Evolutionary conservation across 1,140 invertebrate species (phyloP), one percentile per base, ranked within the genome.

Genomic region (Procambarus clarkii): DNA sequence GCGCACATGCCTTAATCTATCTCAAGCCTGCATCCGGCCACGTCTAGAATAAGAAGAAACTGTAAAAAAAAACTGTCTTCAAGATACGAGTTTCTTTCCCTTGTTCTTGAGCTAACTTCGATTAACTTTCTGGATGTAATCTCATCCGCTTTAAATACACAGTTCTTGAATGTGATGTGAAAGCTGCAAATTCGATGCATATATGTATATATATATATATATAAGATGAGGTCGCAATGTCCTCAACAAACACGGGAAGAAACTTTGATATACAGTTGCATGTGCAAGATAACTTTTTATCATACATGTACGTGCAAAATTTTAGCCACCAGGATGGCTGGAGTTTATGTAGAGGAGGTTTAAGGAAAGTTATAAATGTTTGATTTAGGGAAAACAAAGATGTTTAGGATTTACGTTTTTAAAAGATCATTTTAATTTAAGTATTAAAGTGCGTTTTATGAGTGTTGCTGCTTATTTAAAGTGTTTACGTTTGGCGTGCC

Each of bases 11-110:
- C 88, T 90, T 90, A 84, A 9, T 58, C 34, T 90, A 84, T n/a
- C 13, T 60, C 88, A 90, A 84, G 88, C 88, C 88, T 90, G 88
- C 88, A 90, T 90, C 88, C 88, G 46, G 88, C 88, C 88, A 90
- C 88, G 34, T 90, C 88, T 90, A 90, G 80, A 90, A 84, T 84
- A 90, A 58, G 88, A 80, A 90, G 81, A 84, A 90, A 90, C 80
- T 90, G 81, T 54, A 13, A 34, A 81, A 21, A 69, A 81, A 81
- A 69, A 46, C 54, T 21, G 24, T 88, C 60, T 88, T 48, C 34
- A 80, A 80, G 60, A 50, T 45, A 13, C 13, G 50, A 8, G 34
- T 69, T 69, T 45, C 54, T 21, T 34, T 4, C 81, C 34, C 81
- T 11, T 84, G 11, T 64, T 2, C 24, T 24, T 34, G 69, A 21